Conservation (phyloP, 2,113 vertebrate species). For the Silurus glanis region DNA sequence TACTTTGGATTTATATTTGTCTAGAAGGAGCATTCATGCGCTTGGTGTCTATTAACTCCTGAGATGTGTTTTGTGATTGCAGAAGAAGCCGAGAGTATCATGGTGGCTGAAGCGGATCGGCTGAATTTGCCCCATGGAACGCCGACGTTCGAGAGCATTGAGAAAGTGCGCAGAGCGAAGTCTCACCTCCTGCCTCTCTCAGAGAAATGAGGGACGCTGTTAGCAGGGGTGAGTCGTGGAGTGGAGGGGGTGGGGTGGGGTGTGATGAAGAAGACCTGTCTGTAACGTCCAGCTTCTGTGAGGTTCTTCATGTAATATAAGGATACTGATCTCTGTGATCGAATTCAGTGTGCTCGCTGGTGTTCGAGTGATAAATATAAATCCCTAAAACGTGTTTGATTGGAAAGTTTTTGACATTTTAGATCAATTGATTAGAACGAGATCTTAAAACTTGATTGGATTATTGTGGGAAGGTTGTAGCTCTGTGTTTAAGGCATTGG, state of each 20-base stretch:
- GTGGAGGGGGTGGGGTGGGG: no score
- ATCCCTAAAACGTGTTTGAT: not conserved
- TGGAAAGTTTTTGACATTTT: not conserved
- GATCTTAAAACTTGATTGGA: not conserved
- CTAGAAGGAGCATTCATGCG: not conserved
- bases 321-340: not conserved
- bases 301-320: no score
- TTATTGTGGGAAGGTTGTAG: no score
- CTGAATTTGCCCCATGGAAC: conserved; percentile 77
- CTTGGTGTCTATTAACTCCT: not conserved
- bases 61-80: conserved; percentile 27
- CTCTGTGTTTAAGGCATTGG: no score
- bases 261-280: not conserved
- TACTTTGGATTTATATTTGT: conserved; percentile 19
- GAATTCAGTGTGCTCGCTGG: not conserved
- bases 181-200: conserved; percentile 67
- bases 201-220: conserved; percentile 70
- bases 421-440: not conserved
- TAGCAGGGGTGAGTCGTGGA: not conserved
- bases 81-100: conserved; percentile 84
- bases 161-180: conserved; percentile 80
- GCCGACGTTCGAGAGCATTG: conserved; percentile 80
- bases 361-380: not conserved
- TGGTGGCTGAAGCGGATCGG: conserved; percentile 69
- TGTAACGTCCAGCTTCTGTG: no score